A percentile compares a stretch with the other conserved stretches of the same genome.
Evolutionary conservation across 2,797 vertebrate species (phyloP).

Genomic region (Loris lydekkerianus): DNA sequence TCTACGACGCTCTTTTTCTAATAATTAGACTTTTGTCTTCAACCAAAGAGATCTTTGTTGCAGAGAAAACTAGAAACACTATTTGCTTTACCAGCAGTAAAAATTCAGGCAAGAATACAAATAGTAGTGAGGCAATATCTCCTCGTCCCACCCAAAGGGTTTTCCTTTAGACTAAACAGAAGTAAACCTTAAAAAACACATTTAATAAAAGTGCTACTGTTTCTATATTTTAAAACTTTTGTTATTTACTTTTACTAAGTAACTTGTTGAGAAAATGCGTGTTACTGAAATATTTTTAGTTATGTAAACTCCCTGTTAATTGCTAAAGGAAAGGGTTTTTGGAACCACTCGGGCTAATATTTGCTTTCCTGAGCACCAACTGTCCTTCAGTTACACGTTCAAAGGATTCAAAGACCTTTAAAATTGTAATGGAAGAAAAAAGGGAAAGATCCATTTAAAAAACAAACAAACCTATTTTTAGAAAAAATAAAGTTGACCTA

Average conservation of each 20-base stretch:
- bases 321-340: slow-evolving; percentile 80
- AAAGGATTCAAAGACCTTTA: slow-evolving; percentile 58
- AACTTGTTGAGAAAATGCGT: slow-evolving; percentile 74
- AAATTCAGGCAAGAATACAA: slow-evolving; percentile 52
- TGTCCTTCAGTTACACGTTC: slow-evolving; percentile 59
- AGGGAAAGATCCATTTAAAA: neutral
- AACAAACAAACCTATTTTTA: slow-evolving; percentile 5
- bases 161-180: slow-evolving; percentile 80
- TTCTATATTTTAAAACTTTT: slow-evolving; percentile 70
- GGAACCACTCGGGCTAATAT: slow-evolving; percentile 71
- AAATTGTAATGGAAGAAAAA: slow-evolving; percentile 13
- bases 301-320: slow-evolving; percentile 69
- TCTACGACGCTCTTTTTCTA: slow-evolving; percentile 22
- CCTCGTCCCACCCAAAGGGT: slow-evolving; percentile 69
- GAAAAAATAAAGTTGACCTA: slow-evolving; percentile 31
- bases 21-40: slow-evolving; percentile 53
- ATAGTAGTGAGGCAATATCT: slow-evolving; percentile 65
- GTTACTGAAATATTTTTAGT: slow-evolving; percentile 81
- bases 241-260: slow-evolving; percentile 80
- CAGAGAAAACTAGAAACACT: slow-evolving; percentile 56
- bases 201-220: slow-evolving; percentile 69
- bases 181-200: slow-evolving; percentile 43
- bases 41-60: slow-evolving; percentile 63
- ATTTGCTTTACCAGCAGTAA: slow-evolving; percentile 19
- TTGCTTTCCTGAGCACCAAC: slow-evolving; percentile 63